Evolutionary conservation across 2,797 vertebrate species (phyloP).

Genomic region (Sarcoramphus papa): DNA sequence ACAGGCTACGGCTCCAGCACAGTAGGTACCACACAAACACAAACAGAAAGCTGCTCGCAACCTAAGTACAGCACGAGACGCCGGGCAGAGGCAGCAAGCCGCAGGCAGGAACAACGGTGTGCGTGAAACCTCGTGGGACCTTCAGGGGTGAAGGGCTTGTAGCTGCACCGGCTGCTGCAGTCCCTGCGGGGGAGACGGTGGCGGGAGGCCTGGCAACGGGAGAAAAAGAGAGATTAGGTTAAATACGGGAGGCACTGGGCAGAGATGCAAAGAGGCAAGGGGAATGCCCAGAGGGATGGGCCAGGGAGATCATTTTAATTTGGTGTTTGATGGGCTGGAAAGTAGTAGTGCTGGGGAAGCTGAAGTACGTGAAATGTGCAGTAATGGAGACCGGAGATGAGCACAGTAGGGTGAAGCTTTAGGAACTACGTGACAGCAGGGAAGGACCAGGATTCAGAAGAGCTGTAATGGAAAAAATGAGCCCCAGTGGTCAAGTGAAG

Average conservation of each 20-base stretch:
- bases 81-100: background rate
- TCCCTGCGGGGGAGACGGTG: rapidly evolving
- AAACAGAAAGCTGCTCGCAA: background rate
- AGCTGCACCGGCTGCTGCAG: rapidly evolving
- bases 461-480: background rate
- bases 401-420: rapidly evolving
- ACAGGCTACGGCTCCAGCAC: background rate
- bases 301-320: background rate
- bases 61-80: rapidly evolving
- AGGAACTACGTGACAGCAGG: background rate
- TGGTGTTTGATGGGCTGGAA: background rate
- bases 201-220: background rate
- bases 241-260: background rate
- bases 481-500: background rate
- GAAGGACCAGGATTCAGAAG: rapidly evolving
- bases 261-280: background rate
- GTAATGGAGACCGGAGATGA: background rate
- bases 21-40: rapidly evolving
- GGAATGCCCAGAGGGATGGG: rapidly evolving
- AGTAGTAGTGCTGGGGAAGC: background rate
- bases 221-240: too few species aligned
- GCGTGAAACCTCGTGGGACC: background rate
- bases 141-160: background rate
- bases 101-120: background rate
- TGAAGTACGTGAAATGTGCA: background rate